Conservation (phyloP, 2,888 invertebrate genomes). For the Herminia tarsipennalis region DNA sequence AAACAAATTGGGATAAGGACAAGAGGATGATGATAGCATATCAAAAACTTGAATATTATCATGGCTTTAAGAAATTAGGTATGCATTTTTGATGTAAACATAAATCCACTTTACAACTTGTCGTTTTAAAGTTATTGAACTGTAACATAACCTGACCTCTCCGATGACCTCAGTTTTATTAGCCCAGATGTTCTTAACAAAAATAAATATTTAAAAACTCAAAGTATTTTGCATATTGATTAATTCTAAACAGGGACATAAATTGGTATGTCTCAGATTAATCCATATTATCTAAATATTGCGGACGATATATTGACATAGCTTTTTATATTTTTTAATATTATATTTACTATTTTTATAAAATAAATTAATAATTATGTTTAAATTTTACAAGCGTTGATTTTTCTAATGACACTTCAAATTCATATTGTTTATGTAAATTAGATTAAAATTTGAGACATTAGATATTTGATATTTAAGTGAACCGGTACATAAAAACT, state of each 20-base stretch:
- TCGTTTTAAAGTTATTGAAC: slow-evolving; percentile 20
- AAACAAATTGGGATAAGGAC: too few species aligned
- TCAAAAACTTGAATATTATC: too few species aligned
- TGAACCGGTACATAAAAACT: too few species aligned
- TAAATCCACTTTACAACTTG: neutral
- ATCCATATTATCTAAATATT: neutral
- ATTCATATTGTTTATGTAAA: slow-evolving; percentile 9
- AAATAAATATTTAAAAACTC: slow-evolving; percentile 11
- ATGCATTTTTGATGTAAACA: too few species aligned
- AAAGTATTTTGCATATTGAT: slow-evolving; percentile 18
- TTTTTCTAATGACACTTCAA: slow-evolving; percentile 4
- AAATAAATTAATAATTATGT: slow-evolving; percentile 8
- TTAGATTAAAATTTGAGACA: too few species aligned
- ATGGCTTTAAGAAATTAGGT: too few species aligned
- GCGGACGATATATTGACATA: neutral
- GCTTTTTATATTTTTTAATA: slow-evolving; percentile 5
- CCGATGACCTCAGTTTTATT: slow-evolving; percentile 19
- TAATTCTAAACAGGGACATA: slow-evolving; percentile 12
- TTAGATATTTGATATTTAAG: too few species aligned
- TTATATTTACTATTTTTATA: slow-evolving; percentile 2
- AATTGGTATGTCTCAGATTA: slow-evolving; percentile 10
- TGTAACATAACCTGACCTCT: slow-evolving; percentile 12
- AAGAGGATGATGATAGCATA: too few species aligned
- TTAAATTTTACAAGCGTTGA: slow-evolving; percentile 6
- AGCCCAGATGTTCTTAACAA: slow-evolving; percentile 3